Evolutionary conservation across 2,113 vertebrate species (phyloP), one percentile per base, ranked within the genome.

Genomic region (Synodontis membranacea): DNA sequence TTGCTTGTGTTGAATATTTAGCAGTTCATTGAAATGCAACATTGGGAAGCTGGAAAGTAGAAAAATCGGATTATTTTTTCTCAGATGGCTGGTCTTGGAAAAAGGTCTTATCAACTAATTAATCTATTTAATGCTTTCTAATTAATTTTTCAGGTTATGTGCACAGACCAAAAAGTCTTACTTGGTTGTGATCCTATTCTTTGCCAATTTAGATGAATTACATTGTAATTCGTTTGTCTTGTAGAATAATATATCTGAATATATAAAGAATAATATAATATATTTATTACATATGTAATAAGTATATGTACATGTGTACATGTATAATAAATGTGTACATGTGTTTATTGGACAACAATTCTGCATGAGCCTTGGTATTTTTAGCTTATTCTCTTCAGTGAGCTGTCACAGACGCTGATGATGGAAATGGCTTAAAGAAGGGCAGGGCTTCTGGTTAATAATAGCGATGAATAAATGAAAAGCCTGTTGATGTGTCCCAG

Each of bases 1-100:
- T 44, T 86, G 42, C 8, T 62, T 85, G 58, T 44, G 44, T 39
- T 42, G 10, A 68, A 54, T 80, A 70, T 68, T 86, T 23, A 86
- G 62, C 23, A 75, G 8, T n/a, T 75, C 5, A 75, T 75, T 75
- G 28, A 48, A 75, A 75, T 75, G 44, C 25, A 48, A 75, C 72
- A 48, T 28, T n/a, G n/a, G 42, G 25, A 48, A 75, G 68, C 68
- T 10, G 8, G 34, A 72, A 68, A 42, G 11, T 46, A 75, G 42
- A 11, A 28, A 14, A 74, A 74, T 52, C 39, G 62, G 56, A 48
- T 28, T 85, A 50, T 85, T 48, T 50, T 50, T 64, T 64, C 72
- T 50, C n/a, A 66, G n/a, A 50, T 46, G 74, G 21, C 44, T 79
- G 44, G 72, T 37, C n/a, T 76, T 79, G 12, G 23, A 2, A 75